phyloP scores from a whole-genome alignment of 2,113 vertebrate genomes.

The Periophthalmus modestus region DNA sequence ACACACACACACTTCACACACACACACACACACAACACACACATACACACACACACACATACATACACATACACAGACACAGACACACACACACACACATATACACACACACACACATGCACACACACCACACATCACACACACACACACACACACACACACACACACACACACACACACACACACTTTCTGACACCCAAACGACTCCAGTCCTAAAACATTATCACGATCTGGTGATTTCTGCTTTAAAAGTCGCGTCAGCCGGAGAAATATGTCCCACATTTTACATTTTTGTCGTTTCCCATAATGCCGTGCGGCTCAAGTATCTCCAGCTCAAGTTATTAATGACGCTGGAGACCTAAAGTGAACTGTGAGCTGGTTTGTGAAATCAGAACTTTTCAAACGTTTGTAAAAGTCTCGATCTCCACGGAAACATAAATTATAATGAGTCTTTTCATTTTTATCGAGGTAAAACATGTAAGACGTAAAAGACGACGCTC shows the following conservation, averaged over 20 bases:
- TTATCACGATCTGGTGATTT: slow-evolving; percentile 41
- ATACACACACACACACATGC: too few species aligned
- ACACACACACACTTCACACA: too few species aligned
- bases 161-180: too few species aligned
- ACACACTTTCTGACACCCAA: too few species aligned
- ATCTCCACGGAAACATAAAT: background rate
- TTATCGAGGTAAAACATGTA: too few species aligned
- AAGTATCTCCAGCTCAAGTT: background rate
- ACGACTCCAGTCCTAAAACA: slow-evolving; percentile 30
- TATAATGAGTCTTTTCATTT: background rate
- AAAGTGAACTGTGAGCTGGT: background rate
- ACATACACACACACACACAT: too few species aligned
- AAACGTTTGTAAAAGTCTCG: background rate
- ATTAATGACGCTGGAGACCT: background rate
- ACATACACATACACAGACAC: too few species aligned
- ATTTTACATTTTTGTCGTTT: slow-evolving; percentile 48
- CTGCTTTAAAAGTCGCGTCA: slow-evolving; percentile 47
- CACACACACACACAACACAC: too few species aligned
- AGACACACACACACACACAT: too few species aligned
- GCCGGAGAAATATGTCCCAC: slow-evolving; percentile 40
- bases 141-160: too few species aligned
- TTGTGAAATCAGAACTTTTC: background rate
- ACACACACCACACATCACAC: too few species aligned
- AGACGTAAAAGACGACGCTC: too few species aligned
- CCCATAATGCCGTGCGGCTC: slow-evolving; percentile 17